Conservation (phyloP, 1,140 invertebrate genomes). For the Magallana ariakensis region DNA sequence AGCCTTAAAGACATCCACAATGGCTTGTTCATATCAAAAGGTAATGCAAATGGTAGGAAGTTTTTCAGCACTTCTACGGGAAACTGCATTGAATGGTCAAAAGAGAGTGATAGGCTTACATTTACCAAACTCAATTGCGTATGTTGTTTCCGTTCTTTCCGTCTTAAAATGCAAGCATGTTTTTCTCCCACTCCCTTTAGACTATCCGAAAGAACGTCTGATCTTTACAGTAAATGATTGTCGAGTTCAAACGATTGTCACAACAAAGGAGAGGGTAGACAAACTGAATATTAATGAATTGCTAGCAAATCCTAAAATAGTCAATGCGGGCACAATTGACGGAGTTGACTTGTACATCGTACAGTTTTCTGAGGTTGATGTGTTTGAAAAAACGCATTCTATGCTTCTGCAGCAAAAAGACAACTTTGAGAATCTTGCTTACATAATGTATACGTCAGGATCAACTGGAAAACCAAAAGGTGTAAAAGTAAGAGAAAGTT, state of each 20-base stretch:
- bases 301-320: not conserved
- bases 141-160: slow-evolving; percentile 62
- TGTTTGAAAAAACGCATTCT: not conserved
- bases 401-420: not conserved
- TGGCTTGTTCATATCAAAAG: slow-evolving; percentile 39
- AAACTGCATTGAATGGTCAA: not conserved
- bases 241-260: slow-evolving; percentile 54
- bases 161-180: slow-evolving; percentile 48
- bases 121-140: slow-evolving; percentile 63
- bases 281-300: not conserved
- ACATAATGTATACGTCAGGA: slow-evolving; percentile 69
- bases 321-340: slow-evolving; percentile 5
- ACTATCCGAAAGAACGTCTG: slow-evolving; percentile 61
- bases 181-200: slow-evolving; percentile 65
- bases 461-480: slow-evolving; percentile 69
- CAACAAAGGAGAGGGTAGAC: slow-evolving; percentile 46
- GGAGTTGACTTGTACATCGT: slow-evolving; percentile 23
- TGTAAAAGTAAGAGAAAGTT: slow-evolving; percentile 60
- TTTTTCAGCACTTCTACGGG: slow-evolving; percentile 41
- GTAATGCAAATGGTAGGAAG: slow-evolving; percentile 22
- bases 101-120: slow-evolving; percentile 60
- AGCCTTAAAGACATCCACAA: slow-evolving; percentile 61
- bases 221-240: slow-evolving; percentile 63
- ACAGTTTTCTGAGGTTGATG: not conserved
- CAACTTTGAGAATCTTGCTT: slow-evolving; percentile 59